Evolutionary conservation across 2,888 invertebrate genomes (phyloP), one percentile per base, ranked within the genome.

Genomic region (Erannis defoliaria): DNA sequence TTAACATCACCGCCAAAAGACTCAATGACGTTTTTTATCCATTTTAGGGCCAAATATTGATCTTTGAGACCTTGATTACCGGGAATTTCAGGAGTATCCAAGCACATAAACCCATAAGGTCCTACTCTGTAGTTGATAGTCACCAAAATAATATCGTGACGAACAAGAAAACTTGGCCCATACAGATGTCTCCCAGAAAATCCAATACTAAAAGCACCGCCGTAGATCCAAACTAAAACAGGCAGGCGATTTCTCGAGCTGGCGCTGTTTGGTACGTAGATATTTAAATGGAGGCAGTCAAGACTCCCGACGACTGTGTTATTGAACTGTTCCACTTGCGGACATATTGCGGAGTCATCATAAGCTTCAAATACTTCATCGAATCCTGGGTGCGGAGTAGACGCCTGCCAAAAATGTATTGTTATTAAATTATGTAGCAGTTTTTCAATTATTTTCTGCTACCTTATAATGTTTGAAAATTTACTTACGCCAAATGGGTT

Each of bases 61-160:
- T 88, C 88, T 62, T 86, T 88, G 0, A 89, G 56, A 0, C 86
- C 88, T 64, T 86, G 85, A 56, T 88, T 88, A 0, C 87, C 88
- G 0, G 86, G 80, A 10, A 86, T 68, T 14, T 78, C 73, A 0
- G 80, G 73, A 0, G 68, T 80, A 26, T 82, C 77, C 0, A 87
- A 68, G 55, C 86, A 86, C 81, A 88, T 83, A 53, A 88, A 89
- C 2, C 89, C 89, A 49, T 85, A 88, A 0, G 82, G 79, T 0
- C 86, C 85, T 0, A 88, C 12, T 9, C 89, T 75, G 42, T 89
- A 89, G 62, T 89, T 88, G 0, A 88, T 21, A 2, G 84, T 82
- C 0, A 89, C 83, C 35, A 86, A 64, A 50, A 88, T 78, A 0
- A 89, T 68, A 21, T 84, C 80, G 43, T 88, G 78, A 55, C 75